phyloP scores from a whole-genome alignment of 2,888 invertebrate species.

The Heliconius hortense region DNA sequence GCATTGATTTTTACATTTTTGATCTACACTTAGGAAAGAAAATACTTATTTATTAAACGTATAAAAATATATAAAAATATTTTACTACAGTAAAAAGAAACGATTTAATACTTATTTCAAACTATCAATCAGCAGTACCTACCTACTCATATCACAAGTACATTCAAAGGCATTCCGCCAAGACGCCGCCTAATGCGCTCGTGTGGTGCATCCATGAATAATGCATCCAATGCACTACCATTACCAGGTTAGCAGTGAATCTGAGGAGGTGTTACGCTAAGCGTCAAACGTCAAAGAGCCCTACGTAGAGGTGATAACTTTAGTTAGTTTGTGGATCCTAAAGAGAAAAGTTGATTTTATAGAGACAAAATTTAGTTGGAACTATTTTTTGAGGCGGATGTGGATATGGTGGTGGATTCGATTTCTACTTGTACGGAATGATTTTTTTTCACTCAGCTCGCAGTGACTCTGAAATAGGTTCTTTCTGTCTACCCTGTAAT shows the following conservation, averaged over 20 bases:
- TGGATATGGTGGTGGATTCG: no score
- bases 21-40: no score
- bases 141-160: neutral
- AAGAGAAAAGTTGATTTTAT: neutral
- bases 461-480: no score
- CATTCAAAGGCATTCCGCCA: neutral
- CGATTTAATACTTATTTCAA: neutral
- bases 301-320: neutral
- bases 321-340: neutral
- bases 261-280: conserved; percentile 15
- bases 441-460: no score
- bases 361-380: neutral
- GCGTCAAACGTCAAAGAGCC: neutral
- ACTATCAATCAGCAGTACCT: neutral
- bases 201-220: conserved; percentile 19
- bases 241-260: conserved; percentile 23
- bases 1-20: no score
- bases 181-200: conserved; percentile 13
- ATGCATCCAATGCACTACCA: conserved; percentile 19
- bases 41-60: no score
- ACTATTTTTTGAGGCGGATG: no score
- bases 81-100: no score
- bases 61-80: no score
- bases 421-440: no score
- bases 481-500: no score